phyloP scores from a whole-genome alignment of 2,888 invertebrate genomes.

The Lamellibrachia columna region DNA sequence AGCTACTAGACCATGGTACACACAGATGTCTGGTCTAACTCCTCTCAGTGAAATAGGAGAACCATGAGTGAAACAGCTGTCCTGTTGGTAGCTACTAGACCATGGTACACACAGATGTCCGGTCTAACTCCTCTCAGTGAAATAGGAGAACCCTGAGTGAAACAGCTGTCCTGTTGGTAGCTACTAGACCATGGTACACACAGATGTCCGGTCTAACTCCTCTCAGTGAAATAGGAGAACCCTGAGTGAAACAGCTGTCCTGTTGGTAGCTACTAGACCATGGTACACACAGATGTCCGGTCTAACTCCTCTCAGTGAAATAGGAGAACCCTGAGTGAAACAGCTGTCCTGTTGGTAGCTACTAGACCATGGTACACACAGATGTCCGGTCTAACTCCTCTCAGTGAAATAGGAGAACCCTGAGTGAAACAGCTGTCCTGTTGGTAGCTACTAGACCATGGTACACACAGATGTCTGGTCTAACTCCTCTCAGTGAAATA shows the following conservation, averaged over 20 bases:
- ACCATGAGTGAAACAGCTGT: neutral
- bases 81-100: neutral
- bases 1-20: constrained; percentile 6
- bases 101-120: neutral
- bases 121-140: neutral
- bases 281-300: neutral
- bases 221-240: neutral
- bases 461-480: neutral
- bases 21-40: neutral
- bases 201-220: neutral
- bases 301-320: neutral
- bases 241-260: neutral
- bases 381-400: neutral
- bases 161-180: neutral
- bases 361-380: constrained; percentile 4
- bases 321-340: neutral
- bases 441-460: neutral
- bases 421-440: neutral
- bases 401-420: neutral
- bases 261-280: neutral
- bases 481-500: neutral
- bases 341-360: neutral
- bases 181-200: constrained; percentile 12
- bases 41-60: neutral
- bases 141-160: neutral